Percentiles rank a stretch among this genome's conserved stretches.
These are phyloP conservation scores for Drosophila sproati DNA, from an alignment of 1,140 invertebrate genomes.

Conservation along the genomic window DNA sequence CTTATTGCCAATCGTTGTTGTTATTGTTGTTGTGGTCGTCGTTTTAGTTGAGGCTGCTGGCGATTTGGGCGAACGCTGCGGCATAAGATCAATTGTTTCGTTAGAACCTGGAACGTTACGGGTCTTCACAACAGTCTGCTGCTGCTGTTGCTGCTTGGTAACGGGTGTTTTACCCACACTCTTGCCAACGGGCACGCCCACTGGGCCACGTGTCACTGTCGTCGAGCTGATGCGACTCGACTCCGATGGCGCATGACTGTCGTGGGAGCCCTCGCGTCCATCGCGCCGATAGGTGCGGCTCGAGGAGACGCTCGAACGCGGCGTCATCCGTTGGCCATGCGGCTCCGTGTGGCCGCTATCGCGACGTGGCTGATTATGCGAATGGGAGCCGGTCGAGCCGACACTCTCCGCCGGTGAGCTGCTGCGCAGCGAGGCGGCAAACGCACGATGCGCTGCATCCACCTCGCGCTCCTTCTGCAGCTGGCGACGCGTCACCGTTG, in stretches of 20 bases:
- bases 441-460: conserved; percentile 89
- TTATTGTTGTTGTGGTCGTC: conserved; percentile 12
- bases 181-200: conserved; percentile 54
- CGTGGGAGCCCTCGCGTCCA: conserved; percentile 74
- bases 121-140: conserved; percentile 54
- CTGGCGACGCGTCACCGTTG: conserved; percentile 60
- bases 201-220: conserved; percentile 65
- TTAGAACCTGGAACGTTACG: conserved; percentile 57
- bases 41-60: conserved; percentile 29
- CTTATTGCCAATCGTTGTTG: conserved; percentile 18
- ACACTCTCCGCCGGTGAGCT: conserved; percentile 84
- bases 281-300: conserved; percentile 63
- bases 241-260: conserved; percentile 77
- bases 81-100: conserved; percentile 66
- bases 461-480: conserved; percentile 85
- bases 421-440: conserved; percentile 88
- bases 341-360: conserved; percentile 38
- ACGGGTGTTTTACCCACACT: conserved; percentile 59
- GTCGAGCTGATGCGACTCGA: conserved; percentile 76
- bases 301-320: conserved; percentile 75
- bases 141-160: conserved; percentile 46
- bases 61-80: conserved; percentile 62
- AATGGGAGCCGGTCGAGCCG: conserved; percentile 52
- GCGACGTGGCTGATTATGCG: conserved; percentile 31
- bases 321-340: conserved; percentile 56